Conservation (phyloP, 2,888 invertebrate genomes). For the Troides helena region DNA sequence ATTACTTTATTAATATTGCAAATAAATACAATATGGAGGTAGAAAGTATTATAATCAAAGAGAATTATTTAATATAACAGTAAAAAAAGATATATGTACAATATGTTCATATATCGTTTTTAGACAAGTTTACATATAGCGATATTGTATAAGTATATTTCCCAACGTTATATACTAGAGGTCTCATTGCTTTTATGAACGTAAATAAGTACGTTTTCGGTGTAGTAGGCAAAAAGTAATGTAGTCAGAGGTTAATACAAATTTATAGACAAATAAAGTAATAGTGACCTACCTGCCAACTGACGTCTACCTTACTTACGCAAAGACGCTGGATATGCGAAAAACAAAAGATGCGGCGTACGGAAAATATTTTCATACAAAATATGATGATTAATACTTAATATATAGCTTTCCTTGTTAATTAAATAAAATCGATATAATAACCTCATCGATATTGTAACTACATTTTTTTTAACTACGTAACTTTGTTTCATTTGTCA, state of each 20-base stretch:
- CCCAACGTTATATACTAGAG: neutral
- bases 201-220: conserved; percentile 14
- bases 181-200: conserved; percentile 32
- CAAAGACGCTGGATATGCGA: conserved; percentile 14
- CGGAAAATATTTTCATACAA: neutral
- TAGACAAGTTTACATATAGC: neutral
- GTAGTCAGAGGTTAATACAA: conserved; percentile 20
- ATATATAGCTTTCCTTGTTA: no score
- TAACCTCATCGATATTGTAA: no score
- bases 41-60: neutral
- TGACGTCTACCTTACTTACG: conserved; percentile 7
- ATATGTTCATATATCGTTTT: neutral
- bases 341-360: conserved; percentile 14
- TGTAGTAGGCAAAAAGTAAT: conserved; percentile 12
- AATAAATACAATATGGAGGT: neutral
- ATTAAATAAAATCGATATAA: no score
- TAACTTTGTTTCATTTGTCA: no score
- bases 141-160: neutral
- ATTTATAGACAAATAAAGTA: conserved; percentile 13
- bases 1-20: neutral
- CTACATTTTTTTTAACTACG: no score
- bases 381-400: neutral
- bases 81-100: neutral
- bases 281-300: conserved; percentile 21
- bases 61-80: neutral